Evolutionary conservation across 1,140 invertebrate species (phyloP).

Genomic region (Lysiphlebus fabarum): DNA sequence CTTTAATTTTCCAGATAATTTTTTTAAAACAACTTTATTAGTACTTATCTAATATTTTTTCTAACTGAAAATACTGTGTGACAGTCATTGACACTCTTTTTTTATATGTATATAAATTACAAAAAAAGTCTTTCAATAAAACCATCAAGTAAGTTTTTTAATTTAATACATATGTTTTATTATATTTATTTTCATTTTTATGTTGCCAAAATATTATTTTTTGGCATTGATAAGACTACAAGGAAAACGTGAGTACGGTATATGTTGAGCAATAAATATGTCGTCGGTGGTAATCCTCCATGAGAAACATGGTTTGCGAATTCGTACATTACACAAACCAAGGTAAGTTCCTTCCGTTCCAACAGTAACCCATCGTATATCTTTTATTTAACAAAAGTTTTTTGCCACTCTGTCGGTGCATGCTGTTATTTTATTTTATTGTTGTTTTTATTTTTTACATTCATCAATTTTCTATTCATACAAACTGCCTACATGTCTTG

Average conservation of each 20-base stretch:
- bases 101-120: no score
- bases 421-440: slow-evolving; percentile 9
- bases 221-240: neutral
- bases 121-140: no score
- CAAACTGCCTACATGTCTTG: no score
- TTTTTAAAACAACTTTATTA: no score
- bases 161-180: neutral
- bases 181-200: neutral
- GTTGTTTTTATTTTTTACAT: slow-evolving; percentile 8
- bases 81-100: no score
- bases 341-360: slow-evolving; percentile 14
- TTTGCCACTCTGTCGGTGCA: neutral
- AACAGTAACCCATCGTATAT: slow-evolving; percentile 10
- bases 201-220: no score
- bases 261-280: slow-evolving; percentile 26
- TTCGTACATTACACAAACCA: slow-evolving; percentile 8
- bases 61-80: no score
- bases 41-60: no score
- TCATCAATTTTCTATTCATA: neutral
- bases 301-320: slow-evolving; percentile 25
- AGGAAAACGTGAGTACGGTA: slow-evolving; percentile 8
- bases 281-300: slow-evolving; percentile 25
- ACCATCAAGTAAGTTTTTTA: no score
- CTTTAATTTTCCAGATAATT: no score
- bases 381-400: slow-evolving; percentile 18